A percentile compares a stretch with the other conserved stretches of the same genome.
phyloP scores from a whole-genome alignment of 1,140 invertebrate genomes.

The Drosophila tropicalis region DNA sequence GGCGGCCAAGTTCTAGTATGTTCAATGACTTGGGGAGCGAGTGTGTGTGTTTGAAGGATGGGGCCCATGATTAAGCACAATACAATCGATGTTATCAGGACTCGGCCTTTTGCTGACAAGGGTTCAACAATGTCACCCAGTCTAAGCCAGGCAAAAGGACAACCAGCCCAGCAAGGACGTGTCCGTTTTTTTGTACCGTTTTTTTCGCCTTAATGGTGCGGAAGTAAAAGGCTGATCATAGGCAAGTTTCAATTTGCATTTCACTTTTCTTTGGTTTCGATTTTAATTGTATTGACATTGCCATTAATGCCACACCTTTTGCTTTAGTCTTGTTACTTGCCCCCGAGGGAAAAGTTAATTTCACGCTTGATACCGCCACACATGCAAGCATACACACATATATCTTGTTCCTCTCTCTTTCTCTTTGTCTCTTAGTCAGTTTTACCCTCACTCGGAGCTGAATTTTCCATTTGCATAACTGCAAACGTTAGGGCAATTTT shows the following conservation, averaged over 20 bases:
- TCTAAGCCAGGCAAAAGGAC: constrained; percentile 14
- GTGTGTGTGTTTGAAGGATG: neutral
- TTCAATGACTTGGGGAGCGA: neutral
- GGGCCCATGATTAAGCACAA: constrained; percentile 19
- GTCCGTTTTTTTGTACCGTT: neutral
- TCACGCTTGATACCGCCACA: constrained; percentile 34
- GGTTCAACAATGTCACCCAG: constrained; percentile 19
- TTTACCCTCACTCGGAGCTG: constrained; percentile 13
- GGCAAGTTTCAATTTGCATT: constrained; percentile 11
- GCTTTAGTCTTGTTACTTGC: neutral
- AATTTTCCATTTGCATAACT: constrained; percentile 51
- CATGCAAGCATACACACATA: constrained; percentile 11
- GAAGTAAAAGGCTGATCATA: constrained; percentile 5
- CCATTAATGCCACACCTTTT: constrained; percentile 19
- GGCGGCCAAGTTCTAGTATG: constrained; percentile 3
- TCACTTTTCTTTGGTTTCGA: neutral
- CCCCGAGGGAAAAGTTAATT: constrained; percentile 45
- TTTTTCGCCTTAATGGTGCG: constrained; percentile 3
- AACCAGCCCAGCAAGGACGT: neutral
- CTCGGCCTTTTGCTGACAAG: constrained; percentile 18
- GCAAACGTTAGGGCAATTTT: constrained; percentile 44
- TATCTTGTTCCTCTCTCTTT: neutral
- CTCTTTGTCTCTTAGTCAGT: neutral
- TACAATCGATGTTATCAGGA: constrained; percentile 21
- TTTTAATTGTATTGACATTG: constrained; percentile 12